Evolutionary conservation across 2,888 invertebrate species (phyloP), one percentile per base, ranked within the genome.

Genomic region (Amitus sp.): DNA sequence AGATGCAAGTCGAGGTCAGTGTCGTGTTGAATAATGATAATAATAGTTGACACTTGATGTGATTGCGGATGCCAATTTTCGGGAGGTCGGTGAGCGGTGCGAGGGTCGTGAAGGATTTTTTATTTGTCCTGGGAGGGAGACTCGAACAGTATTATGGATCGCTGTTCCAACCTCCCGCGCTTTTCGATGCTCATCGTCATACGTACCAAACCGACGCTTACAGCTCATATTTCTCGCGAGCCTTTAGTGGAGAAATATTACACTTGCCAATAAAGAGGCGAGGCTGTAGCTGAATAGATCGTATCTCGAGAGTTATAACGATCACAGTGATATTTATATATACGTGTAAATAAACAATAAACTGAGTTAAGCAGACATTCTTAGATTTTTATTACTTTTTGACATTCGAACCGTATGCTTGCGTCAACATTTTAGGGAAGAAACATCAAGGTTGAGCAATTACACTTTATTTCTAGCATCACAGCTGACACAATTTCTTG

Each of bases 291-390:
- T 72, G 72, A 70, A 73, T 70, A 76, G 74, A 68, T 70, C 78
- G 79, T 73, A 77, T 80, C 75, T 77, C 69, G 72, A 76, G 70
- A 70, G 70, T 74, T 79, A 72, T 75, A 73, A 66, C 69, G 70
- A 73, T 73, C 71, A 75, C 73, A 76, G 76, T 78, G 79, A 78
- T 72, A 78, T 79, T n/a, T 79, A 82, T 80, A 81, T 80, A 79
- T 80, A 76, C 77, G 75, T 82, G 80, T 82, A 82, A 82, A 82
- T 82, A 82, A 81, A 80, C 58, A 82, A 82, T 82, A 82, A 81
- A 80, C 58, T 46, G 75, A 73, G 70, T 77, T 78, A 74, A 43
- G 43, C n/a, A n/a, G n/a, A n/a, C n/a, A n/a, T n/a, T n/a, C n/a
- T n/a, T n/a, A n/a, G n/a, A n/a, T n/a, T n/a, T n/a, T n/a, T n/a